Conservation (phyloP, 2,797 vertebrate genomes). For the Cottoperca gobio region DNA sequence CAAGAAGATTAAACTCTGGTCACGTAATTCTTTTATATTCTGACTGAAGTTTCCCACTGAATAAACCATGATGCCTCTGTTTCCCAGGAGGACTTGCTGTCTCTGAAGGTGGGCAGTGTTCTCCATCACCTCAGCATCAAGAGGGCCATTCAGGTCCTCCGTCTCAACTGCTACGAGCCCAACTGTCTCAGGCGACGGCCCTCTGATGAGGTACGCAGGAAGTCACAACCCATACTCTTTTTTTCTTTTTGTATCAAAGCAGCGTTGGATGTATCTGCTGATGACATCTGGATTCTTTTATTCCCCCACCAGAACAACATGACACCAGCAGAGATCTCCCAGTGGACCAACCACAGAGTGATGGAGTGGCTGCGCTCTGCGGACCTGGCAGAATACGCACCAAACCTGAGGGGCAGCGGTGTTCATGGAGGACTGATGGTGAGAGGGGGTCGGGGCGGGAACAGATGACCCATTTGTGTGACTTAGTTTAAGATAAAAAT, state of each 20-base stretch:
- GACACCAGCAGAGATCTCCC: slow-evolving; percentile 89
- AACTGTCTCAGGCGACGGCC: slow-evolving; percentile 93
- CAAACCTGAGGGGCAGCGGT: slow-evolving; percentile 94
- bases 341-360: slow-evolving; percentile 97
- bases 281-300: not conserved
- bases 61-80: not conserved
- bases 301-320: slow-evolving; percentile 84
- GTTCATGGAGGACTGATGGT: slow-evolving; percentile 97
- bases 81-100: slow-evolving; percentile 92
- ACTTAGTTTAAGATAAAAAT: too few species aligned
- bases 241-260: not conserved
- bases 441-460: slow-evolving; percentile 21
- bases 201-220: slow-evolving; percentile 88
- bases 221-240: not conserved
- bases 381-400: slow-evolving; percentile 94
- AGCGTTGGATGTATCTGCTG: not conserved
- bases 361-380: slow-evolving; percentile 98
- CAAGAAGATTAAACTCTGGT: too few species aligned
- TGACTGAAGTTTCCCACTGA: not conserved
- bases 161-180: slow-evolving; percentile 91
- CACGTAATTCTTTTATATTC: not conserved
- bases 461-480: too few species aligned
- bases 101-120: slow-evolving; percentile 94
- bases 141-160: slow-evolving; percentile 94
- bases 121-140: slow-evolving; percentile 98